Conservation (phyloP, 2,113 vertebrate genomes). For the Cephalophus harveyi region DNA sequence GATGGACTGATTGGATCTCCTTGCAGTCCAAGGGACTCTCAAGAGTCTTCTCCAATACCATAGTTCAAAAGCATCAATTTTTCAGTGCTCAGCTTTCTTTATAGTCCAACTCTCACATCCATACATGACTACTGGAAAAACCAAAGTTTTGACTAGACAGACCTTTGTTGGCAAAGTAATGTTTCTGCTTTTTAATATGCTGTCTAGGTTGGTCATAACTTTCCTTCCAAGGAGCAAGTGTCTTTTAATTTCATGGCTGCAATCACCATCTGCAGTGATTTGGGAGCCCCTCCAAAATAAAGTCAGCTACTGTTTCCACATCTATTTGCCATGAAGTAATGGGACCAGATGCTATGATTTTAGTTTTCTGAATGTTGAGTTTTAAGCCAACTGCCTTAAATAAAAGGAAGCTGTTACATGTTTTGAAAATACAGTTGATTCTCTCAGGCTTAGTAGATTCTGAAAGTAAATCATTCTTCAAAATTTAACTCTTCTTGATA, state of each 20-base stretch:
- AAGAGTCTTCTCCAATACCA: not conserved
- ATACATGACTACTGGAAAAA: not conserved
- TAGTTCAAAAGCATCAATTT: not conserved
- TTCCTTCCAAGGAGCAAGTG: not conserved
- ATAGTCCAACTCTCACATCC: not conserved
- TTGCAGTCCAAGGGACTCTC: too few relatives aligned
- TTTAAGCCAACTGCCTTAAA: not conserved
- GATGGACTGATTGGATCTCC: not conserved
- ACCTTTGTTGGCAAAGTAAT: not conserved
- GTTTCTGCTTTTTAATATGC: not conserved
- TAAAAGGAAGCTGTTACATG: not conserved
- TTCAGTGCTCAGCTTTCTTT: not conserved
- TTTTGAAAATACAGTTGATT: not conserved
- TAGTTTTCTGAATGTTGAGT: not conserved
- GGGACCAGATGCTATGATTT: not conserved
- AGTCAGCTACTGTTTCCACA: not conserved
- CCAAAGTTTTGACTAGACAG: not conserved
- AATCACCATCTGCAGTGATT: not conserved
- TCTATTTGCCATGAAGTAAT: not conserved
- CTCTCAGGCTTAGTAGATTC: not conserved
- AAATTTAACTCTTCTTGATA: not conserved
- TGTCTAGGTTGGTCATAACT: not conserved
- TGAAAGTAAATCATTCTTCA: constrained; percentile 3
- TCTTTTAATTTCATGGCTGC: not conserved
- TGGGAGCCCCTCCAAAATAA: not conserved